Percentiles rank a stretch among this genome's conserved stretches.
These are phyloP conservation scores for Clarias macrocephalus DNA, from an alignment of 2,113 vertebrate species.

Conservation along the genomic window DNA sequence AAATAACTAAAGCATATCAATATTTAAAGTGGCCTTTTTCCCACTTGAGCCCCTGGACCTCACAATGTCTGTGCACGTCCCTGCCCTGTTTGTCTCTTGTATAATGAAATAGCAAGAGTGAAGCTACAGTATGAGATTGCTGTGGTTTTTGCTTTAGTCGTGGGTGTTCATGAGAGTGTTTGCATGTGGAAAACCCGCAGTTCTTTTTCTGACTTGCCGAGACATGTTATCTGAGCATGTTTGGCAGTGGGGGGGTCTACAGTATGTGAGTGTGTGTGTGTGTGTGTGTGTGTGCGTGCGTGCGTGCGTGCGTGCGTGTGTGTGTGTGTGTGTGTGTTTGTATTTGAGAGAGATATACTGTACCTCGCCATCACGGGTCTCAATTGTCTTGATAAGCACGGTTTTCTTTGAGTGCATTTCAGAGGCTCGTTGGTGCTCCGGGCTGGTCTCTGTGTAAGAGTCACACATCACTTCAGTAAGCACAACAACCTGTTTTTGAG, in stretches of 20 bases:
- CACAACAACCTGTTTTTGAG: background rate
- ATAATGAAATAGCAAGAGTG: background rate
- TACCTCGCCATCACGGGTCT: conserved; percentile 92
- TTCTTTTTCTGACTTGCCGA: background rate
- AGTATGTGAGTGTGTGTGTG: background rate
- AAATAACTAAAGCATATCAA: too few species aligned
- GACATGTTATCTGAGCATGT: background rate
- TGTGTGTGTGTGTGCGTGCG: background rate
- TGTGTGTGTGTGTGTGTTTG: conserved; percentile 11
- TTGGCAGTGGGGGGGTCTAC: background rate
- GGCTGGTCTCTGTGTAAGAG: conserved; percentile 82
- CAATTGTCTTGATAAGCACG: conserved; percentile 92
- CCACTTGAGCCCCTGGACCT: too few species aligned
- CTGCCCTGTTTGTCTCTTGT: background rate
- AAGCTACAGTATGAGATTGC: background rate
- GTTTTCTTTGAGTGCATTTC: conserved; percentile 94
- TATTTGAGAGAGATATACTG: conserved; percentile 8
- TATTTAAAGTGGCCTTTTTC: too few species aligned
- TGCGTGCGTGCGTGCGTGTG: background rate
- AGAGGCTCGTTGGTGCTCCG: conserved; percentile 79
- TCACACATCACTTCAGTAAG: background rate
- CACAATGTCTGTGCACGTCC: too few species aligned
- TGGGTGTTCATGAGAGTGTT: conserved; percentile 22
- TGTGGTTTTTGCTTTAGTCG: background rate
- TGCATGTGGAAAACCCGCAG: background rate